Conservation (phyloP, 2,113 vertebrate genomes). For the Limanda limanda region DNA sequence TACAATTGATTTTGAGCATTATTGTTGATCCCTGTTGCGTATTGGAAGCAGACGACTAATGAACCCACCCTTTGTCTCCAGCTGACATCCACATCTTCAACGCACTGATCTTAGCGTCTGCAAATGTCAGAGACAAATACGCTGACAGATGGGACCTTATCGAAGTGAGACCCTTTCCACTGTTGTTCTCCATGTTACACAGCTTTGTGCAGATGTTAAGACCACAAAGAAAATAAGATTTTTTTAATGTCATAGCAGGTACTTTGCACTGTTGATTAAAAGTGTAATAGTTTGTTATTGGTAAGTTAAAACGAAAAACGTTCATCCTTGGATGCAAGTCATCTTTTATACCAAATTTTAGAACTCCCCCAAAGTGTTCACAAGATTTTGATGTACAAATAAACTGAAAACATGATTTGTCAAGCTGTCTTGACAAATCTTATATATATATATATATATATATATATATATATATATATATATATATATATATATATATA, state of each 20-base stretch:
- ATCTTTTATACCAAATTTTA: too few relatives aligned
- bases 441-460: too few relatives aligned
- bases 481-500: too few relatives aligned
- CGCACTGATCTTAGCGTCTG: constrained; percentile 84
- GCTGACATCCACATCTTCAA: constrained; percentile 93
- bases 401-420: too few relatives aligned
- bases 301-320: background rate
- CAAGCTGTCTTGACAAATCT: too few relatives aligned
- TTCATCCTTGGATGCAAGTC: background rate
- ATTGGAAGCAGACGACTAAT: too few relatives aligned
- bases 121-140: constrained; percentile 71
- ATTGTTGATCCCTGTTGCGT: too few relatives aligned
- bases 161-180: constrained; percentile 79
- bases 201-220: background rate
- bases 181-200: background rate
- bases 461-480: too few relatives aligned
- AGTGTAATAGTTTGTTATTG: background rate
- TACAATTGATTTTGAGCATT: too few relatives aligned
- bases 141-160: constrained; percentile 84
- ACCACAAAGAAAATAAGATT: too few relatives aligned
- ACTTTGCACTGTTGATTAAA: background rate
- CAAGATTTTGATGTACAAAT: too few relatives aligned
- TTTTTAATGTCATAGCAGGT: background rate
- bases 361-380: too few relatives aligned
- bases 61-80: constrained; percentile 56